Evolutionary conservation across 2,113 vertebrate species (phyloP).

Genomic region (Riparia riparia): DNA sequence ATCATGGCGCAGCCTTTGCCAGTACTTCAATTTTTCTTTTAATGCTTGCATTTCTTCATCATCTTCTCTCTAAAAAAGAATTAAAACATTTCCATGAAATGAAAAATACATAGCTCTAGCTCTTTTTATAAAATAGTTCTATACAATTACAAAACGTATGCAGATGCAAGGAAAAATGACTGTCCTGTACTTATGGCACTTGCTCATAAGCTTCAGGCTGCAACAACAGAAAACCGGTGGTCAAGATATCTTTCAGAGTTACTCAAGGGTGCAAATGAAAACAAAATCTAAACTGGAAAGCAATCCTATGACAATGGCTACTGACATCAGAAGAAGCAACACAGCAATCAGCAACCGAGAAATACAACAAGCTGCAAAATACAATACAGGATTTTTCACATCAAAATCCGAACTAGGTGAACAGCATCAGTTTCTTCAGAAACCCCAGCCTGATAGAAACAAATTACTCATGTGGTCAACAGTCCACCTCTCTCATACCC

Average conservation of each 20-base stretch:
- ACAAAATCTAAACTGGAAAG: background rate
- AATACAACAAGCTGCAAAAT: background rate
- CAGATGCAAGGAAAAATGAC: background rate
- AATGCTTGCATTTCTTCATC: constrained; percentile 91
- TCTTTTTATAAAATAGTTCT: background rate
- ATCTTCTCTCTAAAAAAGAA: constrained; percentile 79
- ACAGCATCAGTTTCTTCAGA: background rate
- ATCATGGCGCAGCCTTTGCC: constrained; percentile 95
- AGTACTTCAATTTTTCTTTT: constrained; percentile 94
- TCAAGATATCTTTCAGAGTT: background rate
- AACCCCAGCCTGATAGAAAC: background rate
- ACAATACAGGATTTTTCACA: background rate
- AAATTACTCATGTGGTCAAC: background rate
- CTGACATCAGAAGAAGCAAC: background rate
- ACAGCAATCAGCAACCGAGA: background rate
- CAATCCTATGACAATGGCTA: background rate
- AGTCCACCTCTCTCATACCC: background rate
- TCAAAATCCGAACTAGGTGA: background rate
- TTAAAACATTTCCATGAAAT: background rate
- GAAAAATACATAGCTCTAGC: background rate
- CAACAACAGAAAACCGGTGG: background rate
- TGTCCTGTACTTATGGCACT: background rate
- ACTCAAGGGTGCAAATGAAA: background rate
- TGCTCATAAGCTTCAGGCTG: background rate
- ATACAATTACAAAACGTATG: background rate